Evolutionary conservation across 2,888 invertebrate genomes (phyloP).

Genomic region (Rotaria sp.): DNA sequence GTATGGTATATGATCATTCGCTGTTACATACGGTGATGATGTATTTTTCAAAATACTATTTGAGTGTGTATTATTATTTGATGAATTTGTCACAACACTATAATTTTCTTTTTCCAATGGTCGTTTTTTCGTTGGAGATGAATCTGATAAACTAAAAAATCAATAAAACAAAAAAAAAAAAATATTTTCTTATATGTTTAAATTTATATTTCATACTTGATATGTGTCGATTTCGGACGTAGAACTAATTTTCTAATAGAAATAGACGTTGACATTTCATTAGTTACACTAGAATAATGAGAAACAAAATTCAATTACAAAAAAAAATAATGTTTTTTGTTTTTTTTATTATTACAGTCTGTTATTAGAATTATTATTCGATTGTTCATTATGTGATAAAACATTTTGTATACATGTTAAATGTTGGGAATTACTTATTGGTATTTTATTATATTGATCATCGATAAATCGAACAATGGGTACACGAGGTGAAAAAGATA

Average conservation of each 20-base stretch:
- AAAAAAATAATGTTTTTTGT: no score
- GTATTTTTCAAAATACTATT: background rate
- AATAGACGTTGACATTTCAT: background rate
- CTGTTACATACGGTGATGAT: constrained; percentile 7
- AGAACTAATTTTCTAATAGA: background rate
- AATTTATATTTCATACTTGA: background rate
- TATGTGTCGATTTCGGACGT: background rate
- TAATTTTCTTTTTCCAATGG: background rate
- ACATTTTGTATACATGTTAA: constrained; percentile 2
- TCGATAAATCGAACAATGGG: background rate
- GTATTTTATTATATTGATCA: background rate
- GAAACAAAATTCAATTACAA: no score
- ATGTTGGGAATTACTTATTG: background rate
- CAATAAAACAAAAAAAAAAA: no score
- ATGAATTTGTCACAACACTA: background rate
- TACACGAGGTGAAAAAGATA: background rate
- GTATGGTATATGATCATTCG: background rate
- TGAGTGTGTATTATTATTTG: background rate
- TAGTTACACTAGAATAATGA: background rate
- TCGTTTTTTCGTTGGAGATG: background rate
- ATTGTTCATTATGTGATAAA: background rate
- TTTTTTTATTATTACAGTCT: background rate
- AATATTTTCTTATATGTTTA: background rate
- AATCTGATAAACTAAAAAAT: background rate
- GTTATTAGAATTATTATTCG: background rate